phyloP scores from a whole-genome alignment of 2,888 invertebrate genomes.

The Bruchidius siliquastri region DNA sequence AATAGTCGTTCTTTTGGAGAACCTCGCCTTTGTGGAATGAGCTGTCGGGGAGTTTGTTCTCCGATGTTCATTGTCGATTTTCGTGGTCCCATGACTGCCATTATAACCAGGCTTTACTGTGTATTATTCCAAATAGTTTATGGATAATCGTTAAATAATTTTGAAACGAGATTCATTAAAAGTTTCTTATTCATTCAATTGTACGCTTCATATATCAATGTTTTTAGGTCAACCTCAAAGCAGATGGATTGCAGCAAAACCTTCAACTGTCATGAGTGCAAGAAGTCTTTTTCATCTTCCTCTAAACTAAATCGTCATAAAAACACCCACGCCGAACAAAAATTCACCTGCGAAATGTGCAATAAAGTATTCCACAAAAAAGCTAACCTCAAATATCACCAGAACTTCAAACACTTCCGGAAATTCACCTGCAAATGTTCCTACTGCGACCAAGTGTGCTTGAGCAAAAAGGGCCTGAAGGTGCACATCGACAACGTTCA shows the following conservation, averaged over 20 bases:
- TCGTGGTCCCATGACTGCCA: too few species aligned
- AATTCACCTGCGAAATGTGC: conserved; percentile 4
- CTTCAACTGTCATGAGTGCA: not conserved
- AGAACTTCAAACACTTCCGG: conserved; percentile 27
- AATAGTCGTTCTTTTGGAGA: too few species aligned
- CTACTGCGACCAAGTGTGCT: conserved; percentile 4
- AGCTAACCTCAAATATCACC: conserved; percentile 53
- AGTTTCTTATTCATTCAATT: too few species aligned
- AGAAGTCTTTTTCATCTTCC: not conserved
- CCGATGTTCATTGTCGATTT: too few species aligned
- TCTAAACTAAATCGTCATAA: not conserved
- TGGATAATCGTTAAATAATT: too few species aligned
- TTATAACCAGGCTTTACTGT: too few species aligned
- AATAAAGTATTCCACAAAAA: conserved; percentile 6
- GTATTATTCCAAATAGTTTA: too few species aligned
- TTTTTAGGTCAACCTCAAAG: not conserved
- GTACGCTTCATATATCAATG: not conserved
- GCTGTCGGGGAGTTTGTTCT: too few species aligned
- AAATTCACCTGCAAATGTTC: conserved; percentile 2
- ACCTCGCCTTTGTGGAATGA: too few species aligned
- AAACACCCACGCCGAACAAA: not conserved
- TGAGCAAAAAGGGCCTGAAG: conserved; percentile 1
- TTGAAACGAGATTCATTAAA: too few species aligned
- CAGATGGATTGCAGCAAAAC: not conserved
- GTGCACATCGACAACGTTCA: conserved; percentile 10